phyloP scores from a whole-genome alignment of 2,113 vertebrate species.

The Tetrax tetrax region DNA sequence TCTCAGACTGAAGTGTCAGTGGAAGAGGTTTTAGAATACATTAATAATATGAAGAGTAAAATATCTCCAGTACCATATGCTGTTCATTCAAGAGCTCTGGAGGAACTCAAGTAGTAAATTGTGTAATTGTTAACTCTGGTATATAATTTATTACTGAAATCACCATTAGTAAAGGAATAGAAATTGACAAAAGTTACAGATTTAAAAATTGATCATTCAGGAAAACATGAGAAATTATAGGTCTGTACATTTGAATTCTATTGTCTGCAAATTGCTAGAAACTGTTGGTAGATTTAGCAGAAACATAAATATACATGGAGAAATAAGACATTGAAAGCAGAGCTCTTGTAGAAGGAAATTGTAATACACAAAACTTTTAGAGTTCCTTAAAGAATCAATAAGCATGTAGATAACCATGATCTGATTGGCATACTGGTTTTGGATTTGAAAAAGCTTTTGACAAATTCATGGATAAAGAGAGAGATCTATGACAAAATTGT shows the following conservation, averaged over 20 bases:
- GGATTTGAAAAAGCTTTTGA: background rate
- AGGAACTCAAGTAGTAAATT: conserved; percentile 19
- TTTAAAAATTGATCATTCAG: background rate
- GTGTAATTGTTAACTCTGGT: background rate
- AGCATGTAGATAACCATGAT: background rate
- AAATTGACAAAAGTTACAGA: background rate
- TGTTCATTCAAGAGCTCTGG: background rate
- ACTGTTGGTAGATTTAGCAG: background rate
- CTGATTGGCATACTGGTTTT: background rate
- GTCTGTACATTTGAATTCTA: background rate
- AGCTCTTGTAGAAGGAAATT: background rate
- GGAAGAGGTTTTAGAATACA: conserved; percentile 17
- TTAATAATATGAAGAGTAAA: conserved; percentile 21
- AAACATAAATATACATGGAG: background rate
- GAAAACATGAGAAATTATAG: background rate
- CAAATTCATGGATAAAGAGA: background rate
- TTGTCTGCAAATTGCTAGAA: background rate
- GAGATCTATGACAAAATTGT: background rate
- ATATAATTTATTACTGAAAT: conserved; percentile 16
- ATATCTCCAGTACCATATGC: background rate
- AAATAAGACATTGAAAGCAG: background rate
- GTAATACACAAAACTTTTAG: background rate
- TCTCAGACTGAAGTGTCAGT: background rate
- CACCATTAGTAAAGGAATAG: background rate
- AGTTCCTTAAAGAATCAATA: background rate